Percentiles rank a stretch among this genome's conserved stretches.
phyloP scores from a whole-genome alignment of 2,888 invertebrate genomes.

The Brassicogethes aeneus region DNA sequence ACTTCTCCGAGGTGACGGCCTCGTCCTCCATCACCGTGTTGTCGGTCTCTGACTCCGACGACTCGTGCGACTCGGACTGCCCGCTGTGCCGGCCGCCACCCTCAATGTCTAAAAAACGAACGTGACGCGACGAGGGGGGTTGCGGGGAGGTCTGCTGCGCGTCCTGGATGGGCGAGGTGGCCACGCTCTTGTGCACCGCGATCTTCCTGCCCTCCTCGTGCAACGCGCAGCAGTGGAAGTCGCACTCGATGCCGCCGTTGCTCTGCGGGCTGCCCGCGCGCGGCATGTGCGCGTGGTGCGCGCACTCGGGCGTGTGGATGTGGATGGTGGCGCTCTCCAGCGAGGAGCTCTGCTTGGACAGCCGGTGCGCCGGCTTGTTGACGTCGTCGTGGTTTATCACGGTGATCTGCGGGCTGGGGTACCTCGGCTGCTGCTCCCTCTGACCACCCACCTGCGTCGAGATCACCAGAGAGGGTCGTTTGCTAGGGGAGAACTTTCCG shows the following conservation, averaged over 20 bases:
- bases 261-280: conserved; percentile 57
- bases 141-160: conserved; percentile 39
- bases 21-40: conserved; percentile 90
- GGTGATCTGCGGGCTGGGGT: conserved; percentile 76
- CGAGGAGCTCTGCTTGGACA: conserved; percentile 53
- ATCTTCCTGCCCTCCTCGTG: conserved; percentile 90
- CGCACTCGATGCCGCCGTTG: conserved; percentile 66
- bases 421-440: conserved; percentile 41
- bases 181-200: conserved; percentile 85
- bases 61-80: conserved; percentile 60
- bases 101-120: conserved; percentile 77
- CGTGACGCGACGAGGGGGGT: conserved; percentile 63
- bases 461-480: conserved; percentile 63
- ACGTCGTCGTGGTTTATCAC: conserved; percentile 90
- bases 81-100: conserved; percentile 39
- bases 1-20: conserved; percentile 81
- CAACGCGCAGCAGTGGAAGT: conserved; percentile 91
- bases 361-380: conserved; percentile 36
- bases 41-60: conserved; percentile 88
- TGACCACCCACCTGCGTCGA: conserved; percentile 53
- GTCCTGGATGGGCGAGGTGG: conserved; percentile 81
- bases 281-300: conserved; percentile 58
- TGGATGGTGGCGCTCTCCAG: conserved; percentile 67
- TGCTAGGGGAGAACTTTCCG: conserved; percentile 49
- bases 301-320: conserved; percentile 76